Conservation (phyloP, 2,797 vertebrate species). For the Pseudotriccus pelzelni region DNA sequence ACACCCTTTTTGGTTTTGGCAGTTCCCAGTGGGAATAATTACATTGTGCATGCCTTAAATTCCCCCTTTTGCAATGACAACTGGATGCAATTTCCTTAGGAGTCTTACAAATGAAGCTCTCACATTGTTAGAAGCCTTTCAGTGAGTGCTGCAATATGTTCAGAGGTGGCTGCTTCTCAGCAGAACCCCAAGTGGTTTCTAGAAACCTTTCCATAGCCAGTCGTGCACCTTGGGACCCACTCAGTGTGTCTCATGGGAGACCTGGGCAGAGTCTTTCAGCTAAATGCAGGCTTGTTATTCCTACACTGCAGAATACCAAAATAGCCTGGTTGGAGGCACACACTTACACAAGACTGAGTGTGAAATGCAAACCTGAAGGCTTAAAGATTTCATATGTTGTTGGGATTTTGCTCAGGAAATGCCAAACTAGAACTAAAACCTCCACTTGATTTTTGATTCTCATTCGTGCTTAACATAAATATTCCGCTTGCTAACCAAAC, state of each 20-base stretch:
- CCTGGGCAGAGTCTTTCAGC: background rate
- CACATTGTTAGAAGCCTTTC: conserved; percentile 22
- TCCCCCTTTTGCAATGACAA: conserved; percentile 56
- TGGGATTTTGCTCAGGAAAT: background rate
- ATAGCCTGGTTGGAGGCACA: background rate
- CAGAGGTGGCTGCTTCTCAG: background rate
- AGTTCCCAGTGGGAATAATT: conserved; percentile 43
- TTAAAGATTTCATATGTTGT: background rate
- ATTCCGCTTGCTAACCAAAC: background rate
- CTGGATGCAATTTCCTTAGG: conserved; percentile 46
- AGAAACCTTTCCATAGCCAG: background rate
- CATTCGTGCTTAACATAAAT: background rate
- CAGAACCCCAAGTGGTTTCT: background rate
- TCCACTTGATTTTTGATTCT: background rate
- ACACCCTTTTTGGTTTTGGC: conserved; percentile 9
- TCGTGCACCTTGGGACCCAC: background rate
- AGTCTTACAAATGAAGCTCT: conserved; percentile 22
- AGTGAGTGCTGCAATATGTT: conserved; percentile 11
- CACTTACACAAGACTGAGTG: background rate
- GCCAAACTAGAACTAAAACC: background rate
- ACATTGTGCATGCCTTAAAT: conserved; percentile 19
- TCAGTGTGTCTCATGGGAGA: background rate
- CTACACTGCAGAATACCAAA: background rate
- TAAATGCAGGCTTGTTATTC: background rate
- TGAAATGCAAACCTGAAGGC: background rate